These are phyloP conservation scores for Monarcha castaneiventris DNA, from an alignment of 2,113 vertebrate genomes.

Conservation along the genomic window DNA sequence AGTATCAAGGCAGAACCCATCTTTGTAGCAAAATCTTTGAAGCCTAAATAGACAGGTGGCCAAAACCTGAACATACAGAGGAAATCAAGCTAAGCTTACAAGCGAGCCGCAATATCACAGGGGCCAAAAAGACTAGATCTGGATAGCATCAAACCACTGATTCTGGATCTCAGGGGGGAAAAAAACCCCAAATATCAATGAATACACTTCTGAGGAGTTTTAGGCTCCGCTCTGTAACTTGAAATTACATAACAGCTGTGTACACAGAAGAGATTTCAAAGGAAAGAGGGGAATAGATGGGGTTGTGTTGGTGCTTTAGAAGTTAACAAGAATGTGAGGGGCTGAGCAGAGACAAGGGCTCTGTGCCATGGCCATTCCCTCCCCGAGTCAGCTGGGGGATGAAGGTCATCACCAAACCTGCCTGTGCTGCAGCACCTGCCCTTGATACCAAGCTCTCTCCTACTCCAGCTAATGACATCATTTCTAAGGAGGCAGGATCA, in stretches of 20 bases:
- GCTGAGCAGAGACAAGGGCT: neutral
- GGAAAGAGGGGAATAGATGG: neutral
- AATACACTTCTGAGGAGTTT: neutral
- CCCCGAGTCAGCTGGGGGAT: accelerated
- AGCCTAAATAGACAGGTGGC: neutral
- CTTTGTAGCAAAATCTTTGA: neutral
- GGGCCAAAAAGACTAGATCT: neutral
- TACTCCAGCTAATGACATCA: neutral
- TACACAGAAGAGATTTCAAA: neutral
- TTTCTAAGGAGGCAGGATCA: neutral
- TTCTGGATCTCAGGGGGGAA: neutral
- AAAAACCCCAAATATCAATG: neutral
- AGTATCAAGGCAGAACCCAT: neutral
- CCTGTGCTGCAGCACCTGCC: neutral
- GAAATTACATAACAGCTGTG: neutral
- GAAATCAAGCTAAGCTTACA: neutral
- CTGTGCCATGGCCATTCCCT: neutral
- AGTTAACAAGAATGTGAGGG: neutral
- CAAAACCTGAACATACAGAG: neutral
- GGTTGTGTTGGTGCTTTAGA: neutral
- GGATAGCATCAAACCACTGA: neutral
- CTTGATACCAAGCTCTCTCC: neutral
- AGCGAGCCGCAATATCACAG: neutral
- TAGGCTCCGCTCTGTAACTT: neutral
- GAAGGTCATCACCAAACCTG: neutral